Conservation (phyloP, 2,888 invertebrate species). For the Brassicogethes aeneus region DNA sequence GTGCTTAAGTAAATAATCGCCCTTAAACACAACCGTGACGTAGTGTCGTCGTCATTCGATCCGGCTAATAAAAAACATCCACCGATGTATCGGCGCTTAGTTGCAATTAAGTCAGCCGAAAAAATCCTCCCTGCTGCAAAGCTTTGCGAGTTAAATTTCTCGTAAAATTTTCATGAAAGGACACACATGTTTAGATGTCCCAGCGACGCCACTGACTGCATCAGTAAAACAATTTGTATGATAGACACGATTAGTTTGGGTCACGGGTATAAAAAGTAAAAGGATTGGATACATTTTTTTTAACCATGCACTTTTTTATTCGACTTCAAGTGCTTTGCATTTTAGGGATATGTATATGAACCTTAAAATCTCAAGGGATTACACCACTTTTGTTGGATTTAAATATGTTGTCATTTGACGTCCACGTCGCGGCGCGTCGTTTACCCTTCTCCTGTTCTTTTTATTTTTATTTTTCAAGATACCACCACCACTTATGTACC, state of each 20-base stretch:
- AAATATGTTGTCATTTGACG: not conserved
- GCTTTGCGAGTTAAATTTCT: not conserved
- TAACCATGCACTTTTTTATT: slow-evolving; percentile 15
- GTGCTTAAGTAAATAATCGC: no score
- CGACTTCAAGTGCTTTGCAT: slow-evolving; percentile 4
- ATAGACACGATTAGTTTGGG: slow-evolving; percentile 28
- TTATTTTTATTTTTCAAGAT: no score
- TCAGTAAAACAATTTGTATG: slow-evolving; percentile 27
- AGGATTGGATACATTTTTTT: slow-evolving; percentile 13
- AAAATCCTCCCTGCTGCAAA: no score
- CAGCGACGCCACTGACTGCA: slow-evolving; percentile 13
- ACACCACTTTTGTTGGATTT: not conserved
- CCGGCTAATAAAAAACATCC: no score
- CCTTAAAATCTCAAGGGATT: not conserved
- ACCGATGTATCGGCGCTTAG: no score
- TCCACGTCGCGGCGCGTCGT: no score
- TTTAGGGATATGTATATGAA: not conserved
- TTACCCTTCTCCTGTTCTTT: no score
- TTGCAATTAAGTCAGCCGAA: no score
- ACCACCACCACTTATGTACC: no score
- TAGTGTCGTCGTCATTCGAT: no score
- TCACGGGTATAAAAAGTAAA: slow-evolving; percentile 26
- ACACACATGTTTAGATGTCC: slow-evolving; percentile 15
- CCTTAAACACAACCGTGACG: no score
- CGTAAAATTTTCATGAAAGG: not conserved